A percentile compares a stretch with the other conserved stretches of the same genome.
Conservation (phyloP, 2,888 invertebrate species). For the Camptogramma bilineatum region DNA sequence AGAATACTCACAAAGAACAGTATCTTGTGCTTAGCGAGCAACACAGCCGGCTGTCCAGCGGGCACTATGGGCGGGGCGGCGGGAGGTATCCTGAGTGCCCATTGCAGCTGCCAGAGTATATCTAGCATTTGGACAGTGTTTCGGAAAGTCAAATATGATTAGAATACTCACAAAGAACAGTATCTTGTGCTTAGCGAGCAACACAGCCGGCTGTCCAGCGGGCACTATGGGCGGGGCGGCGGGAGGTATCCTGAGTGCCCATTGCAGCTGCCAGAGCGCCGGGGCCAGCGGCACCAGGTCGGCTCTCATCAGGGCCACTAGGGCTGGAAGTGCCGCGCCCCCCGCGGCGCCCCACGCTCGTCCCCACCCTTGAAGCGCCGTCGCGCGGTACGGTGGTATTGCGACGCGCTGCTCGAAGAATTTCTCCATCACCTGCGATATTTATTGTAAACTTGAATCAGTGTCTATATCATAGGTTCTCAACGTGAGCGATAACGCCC, state of each 20-base stretch:
- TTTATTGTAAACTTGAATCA: neutral
- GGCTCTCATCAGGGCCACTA: conserved; percentile 93
- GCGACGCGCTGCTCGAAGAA: conserved; percentile 96
- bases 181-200: conserved; percentile 94
- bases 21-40: conserved; percentile 94
- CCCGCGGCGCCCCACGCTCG: conserved; percentile 94
- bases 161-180: conserved; percentile 95
- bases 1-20: conserved; percentile 95
- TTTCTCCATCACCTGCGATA: conserved; percentile 92
- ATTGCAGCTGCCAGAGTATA: conserved; percentile 97
- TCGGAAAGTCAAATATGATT: too few relatives aligned
- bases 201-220: conserved; percentile 94
- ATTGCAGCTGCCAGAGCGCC: conserved; percentile 94
- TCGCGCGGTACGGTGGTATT: conserved; percentile 95
- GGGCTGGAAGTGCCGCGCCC: conserved; percentile 94
- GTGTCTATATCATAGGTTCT: too few relatives aligned
- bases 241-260: conserved; percentile 96
- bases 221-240: conserved; percentile 95
- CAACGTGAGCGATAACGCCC: too few relatives aligned
- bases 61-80: conserved; percentile 95
- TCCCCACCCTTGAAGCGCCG: conserved; percentile 94
- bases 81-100: conserved; percentile 97
- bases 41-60: conserved; percentile 94
- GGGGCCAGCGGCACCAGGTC: conserved; percentile 85
- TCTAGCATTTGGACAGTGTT: too few relatives aligned